phyloP scores from a whole-genome alignment of 2,797 vertebrate genomes.

The Lepilemur septentrionalis region DNA sequence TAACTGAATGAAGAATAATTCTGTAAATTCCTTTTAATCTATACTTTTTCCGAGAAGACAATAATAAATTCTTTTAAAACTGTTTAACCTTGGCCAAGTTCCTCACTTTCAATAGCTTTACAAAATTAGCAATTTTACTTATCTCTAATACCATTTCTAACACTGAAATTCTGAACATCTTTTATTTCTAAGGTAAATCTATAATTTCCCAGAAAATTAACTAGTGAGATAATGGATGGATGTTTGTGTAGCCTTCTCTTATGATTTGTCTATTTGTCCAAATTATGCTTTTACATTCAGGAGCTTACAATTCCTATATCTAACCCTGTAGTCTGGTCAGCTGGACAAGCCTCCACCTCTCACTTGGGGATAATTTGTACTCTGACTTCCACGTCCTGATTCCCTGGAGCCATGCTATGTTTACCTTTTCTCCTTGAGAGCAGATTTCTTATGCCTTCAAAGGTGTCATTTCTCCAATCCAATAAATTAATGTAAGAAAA shows the following conservation, averaged over 20 bases:
- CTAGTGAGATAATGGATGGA: not conserved
- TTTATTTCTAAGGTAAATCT: not conserved
- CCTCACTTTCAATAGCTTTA: not conserved
- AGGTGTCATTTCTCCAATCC: not conserved
- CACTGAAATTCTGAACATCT: not conserved
- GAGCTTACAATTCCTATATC: not conserved
- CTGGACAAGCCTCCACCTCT: not conserved
- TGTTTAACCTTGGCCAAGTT: not conserved
- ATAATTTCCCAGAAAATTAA: not conserved
- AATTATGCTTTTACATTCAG: not conserved
- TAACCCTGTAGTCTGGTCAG: no score
- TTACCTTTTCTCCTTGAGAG: not conserved
- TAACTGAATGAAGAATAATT: not conserved
- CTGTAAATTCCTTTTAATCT: not conserved
- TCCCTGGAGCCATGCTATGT: not conserved
- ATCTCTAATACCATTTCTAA: not conserved
- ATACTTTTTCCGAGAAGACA: not conserved
- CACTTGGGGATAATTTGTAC: not conserved
- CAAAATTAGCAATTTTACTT: constrained; percentile 7
- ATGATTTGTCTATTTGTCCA: not conserved
- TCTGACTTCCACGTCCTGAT: not conserved
- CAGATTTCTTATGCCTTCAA: not conserved
- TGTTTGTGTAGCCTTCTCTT: not conserved
- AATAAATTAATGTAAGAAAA: not conserved
- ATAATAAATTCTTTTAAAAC: not conserved